phyloP scores from a whole-genome alignment of 2,113 vertebrate genomes.

The Aldabrachelys gigantea region DNA sequence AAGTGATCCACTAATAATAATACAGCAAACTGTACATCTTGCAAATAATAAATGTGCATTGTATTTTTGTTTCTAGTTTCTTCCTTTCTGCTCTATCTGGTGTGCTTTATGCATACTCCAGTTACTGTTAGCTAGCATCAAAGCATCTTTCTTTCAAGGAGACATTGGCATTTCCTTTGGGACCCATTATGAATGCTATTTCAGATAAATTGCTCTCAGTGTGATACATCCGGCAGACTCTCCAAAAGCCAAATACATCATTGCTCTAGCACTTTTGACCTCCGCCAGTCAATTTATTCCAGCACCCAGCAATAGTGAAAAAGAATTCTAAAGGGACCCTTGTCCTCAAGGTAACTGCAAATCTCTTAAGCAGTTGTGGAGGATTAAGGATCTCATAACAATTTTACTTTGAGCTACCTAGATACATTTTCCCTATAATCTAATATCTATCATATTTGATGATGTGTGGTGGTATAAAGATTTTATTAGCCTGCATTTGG shows the following conservation, averaged over 20 bases:
- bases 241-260: constrained; percentile 6
- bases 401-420: not conserved
- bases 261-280: constrained; percentile 34
- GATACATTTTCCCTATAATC: not conserved
- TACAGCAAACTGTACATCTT: constrained; percentile 46
- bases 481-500: not conserved
- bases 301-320: constrained; percentile 5
- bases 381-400: not conserved
- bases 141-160: constrained; percentile 25
- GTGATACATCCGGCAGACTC: constrained; percentile 3
- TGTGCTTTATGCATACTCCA: not conserved
- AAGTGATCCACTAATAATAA: not conserved
- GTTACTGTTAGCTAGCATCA: not conserved
- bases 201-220: constrained; percentile 35
- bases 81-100: not conserved
- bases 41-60: constrained; percentile 43
- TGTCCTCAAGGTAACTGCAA: not conserved
- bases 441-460: not conserved
- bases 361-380: not conserved
- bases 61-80: constrained; percentile 32
- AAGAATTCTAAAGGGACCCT: not conserved
- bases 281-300: not conserved
- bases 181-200: constrained; percentile 59
- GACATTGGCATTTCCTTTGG: constrained; percentile 20
- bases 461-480: not conserved